Conservation (phyloP, 2,113 vertebrate genomes). For the Gopherus flavomarginatus region DNA sequence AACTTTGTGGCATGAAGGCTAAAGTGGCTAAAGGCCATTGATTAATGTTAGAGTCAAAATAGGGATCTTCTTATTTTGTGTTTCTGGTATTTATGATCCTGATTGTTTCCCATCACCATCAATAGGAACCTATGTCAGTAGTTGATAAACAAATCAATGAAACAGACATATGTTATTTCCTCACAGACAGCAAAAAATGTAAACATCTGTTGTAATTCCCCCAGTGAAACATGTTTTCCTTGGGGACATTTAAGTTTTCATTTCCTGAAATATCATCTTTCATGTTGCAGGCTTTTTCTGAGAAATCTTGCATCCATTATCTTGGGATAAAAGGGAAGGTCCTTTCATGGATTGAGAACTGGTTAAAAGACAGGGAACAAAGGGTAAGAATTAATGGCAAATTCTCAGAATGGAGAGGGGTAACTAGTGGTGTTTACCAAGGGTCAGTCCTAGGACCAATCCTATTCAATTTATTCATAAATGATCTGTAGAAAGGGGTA, state of each 20-base stretch:
- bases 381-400: no score
- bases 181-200: constrained; percentile 52
- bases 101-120: constrained; percentile 16
- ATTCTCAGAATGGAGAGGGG: no score
- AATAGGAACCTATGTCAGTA: constrained; percentile 27
- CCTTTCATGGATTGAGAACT: no score
- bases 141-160: constrained; percentile 59
- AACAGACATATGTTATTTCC: constrained; percentile 39
- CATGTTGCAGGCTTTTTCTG: constrained; percentile 13
- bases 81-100: neutral
- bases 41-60: neutral
- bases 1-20: rapidly evolving
- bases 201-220: constrained; percentile 61
- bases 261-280: constrained; percentile 71
- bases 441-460: no score
- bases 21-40: neutral
- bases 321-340: no score
- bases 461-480: no score
- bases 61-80: neutral
- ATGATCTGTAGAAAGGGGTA: no score
- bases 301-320: constrained; percentile 52
- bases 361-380: no score
- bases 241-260: constrained; percentile 59
- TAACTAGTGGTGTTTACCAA: no score
- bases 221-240: constrained; percentile 44